Evolutionary conservation across 2,113 vertebrate species (phyloP), one percentile per base, ranked within the genome.

Genomic region (Ictalurus furcatus): DNA sequence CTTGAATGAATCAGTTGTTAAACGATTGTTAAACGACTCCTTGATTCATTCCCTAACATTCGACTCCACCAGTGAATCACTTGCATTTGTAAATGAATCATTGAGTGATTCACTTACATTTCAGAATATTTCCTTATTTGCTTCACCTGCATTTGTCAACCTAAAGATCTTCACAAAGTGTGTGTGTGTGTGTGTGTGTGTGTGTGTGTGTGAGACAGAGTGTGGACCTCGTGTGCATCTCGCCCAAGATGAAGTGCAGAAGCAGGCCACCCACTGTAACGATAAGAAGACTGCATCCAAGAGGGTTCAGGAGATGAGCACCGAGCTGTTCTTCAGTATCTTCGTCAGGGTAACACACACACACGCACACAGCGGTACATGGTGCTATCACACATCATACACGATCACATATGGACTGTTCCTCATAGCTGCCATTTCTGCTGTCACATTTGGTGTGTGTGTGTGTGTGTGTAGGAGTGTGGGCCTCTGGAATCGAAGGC

Each of bases 401-500:
- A 4, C 2, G 3, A 4, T 30, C 2, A 25, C 9, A 74, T 74
- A 74, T 23, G 19, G 17, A 76, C 40, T 25, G 40, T 52, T 52
- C 25, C 44, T 78, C 44, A 4, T 88, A 76, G 40, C 40, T 44
- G 23, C 34, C 54, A 12, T 25, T 74, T 28, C 11, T 81, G 48
- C 40, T 69, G 13, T 13, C 13, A 13, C 13, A 56, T 58, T 19
- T 58, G 56, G 56, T 87, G 56, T 85, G 59, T 40, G 54, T 78
- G 9, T 54, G 34, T 30, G 52, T 65, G 48, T 90, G 74, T 71
- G 67, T 91, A 99, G 98, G 98, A 99, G 88, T 96, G 96, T 30
- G 98, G 98, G n/a, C 98, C 98, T 1, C 94, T 99, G 94, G 97
- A 99, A 91, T 99, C 98, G 0, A 97, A 98, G 90, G 98, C 98